Conservation (phyloP, 2,888 invertebrate species). For the Lasioglossum oenotherae region DNA sequence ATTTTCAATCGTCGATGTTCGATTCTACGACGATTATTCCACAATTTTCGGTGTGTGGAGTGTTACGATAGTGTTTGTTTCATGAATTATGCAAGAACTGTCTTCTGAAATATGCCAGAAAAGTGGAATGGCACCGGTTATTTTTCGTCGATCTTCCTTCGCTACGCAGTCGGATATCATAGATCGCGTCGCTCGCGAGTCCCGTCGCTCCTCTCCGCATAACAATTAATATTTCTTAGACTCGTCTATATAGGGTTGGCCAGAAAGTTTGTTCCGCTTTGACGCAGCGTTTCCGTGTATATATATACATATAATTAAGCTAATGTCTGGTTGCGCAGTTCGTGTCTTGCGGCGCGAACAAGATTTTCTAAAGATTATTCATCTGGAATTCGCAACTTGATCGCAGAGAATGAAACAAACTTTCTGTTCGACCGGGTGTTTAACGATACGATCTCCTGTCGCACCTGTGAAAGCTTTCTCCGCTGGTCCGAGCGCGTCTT, state of each 20-base stretch:
- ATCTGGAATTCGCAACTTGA: rapidly evolving
- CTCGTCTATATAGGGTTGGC: neutral
- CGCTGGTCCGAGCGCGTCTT: neutral
- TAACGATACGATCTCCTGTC: neutral
- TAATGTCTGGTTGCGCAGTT: neutral
- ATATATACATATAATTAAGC: neutral
- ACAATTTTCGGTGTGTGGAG: too few relatives aligned
- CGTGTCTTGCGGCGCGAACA: neutral
- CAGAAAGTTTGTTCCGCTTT: neutral
- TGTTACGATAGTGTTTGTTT: neutral
- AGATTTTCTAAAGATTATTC: neutral
- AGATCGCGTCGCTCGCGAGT: neutral
- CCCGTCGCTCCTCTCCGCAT: neutral
- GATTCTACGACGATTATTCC: too few relatives aligned
- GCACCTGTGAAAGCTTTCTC: neutral
- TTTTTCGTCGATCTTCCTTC: neutral
- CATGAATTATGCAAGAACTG: neutral
- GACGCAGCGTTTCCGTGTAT: neutral
- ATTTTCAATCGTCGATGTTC: neutral
- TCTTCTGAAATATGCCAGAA: neutral
- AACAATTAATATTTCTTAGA: neutral
- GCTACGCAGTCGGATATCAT: neutral
- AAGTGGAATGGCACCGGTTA: neutral
- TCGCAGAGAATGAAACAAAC: neutral
- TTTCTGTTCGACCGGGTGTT: neutral